Conservation (phyloP, 2,888 invertebrate genomes). For the Acholoe squamosa region DNA sequence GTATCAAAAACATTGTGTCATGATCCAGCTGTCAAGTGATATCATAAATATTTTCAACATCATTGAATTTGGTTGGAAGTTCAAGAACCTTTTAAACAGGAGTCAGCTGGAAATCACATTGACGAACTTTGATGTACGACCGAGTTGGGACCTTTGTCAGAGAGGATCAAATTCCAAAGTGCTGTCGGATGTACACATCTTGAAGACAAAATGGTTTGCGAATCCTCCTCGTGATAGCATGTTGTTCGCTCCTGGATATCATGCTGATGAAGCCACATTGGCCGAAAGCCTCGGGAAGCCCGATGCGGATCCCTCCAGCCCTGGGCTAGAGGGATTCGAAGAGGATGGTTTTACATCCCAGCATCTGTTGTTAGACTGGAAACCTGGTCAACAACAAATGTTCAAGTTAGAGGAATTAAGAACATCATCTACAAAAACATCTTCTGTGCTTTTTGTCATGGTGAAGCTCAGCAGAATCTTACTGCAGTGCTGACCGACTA, state of each 20-base stretch:
- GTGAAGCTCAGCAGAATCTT: not conserved
- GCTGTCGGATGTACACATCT: not conserved
- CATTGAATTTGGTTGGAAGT: too few relatives aligned
- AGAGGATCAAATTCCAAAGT: not conserved
- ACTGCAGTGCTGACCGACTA: not conserved
- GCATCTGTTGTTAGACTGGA: too few relatives aligned
- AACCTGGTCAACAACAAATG: too few relatives aligned
- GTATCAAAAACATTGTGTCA: not conserved
- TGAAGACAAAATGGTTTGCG: not conserved
- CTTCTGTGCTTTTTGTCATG: not conserved
- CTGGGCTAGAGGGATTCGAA: too few relatives aligned
- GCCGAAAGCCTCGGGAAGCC: too few relatives aligned
- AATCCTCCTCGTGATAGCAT: not conserved
- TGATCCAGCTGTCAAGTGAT: not conserved
- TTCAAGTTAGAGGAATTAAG: too few relatives aligned
- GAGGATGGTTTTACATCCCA: too few relatives aligned
- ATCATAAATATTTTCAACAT: not conserved
- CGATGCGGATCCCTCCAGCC: too few relatives aligned
- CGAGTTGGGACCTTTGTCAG: not conserved
- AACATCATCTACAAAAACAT: constrained; percentile 5
- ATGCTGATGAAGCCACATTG: too few relatives aligned
- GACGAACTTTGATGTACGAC: not conserved
- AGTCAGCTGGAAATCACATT: not conserved
- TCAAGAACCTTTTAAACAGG: not conserved
- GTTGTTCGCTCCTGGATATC: not conserved